Percentiles rank a stretch among this genome's conserved stretches.
Conservation (phyloP, 1,140 invertebrate species). For the Parasteatoda tepidariorum region DNA sequence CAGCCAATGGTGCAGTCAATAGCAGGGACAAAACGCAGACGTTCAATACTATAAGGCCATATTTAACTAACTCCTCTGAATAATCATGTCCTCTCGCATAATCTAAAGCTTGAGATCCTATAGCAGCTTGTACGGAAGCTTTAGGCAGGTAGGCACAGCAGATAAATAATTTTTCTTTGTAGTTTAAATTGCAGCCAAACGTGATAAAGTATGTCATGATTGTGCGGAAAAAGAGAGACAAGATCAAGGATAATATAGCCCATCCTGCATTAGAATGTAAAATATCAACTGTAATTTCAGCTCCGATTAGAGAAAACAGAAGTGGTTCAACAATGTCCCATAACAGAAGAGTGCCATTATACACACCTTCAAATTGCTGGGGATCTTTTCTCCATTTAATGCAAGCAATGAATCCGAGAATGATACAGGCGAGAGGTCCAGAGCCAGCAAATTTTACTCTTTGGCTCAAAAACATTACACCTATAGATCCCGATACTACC, state of each 20-base stretch:
- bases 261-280: neutral
- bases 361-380: neutral
- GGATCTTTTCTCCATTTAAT: neutral
- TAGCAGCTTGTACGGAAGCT: conserved; percentile 18
- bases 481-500: conserved; percentile 79
- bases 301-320: conserved; percentile 14
- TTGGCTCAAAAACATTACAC: conserved; percentile 86
- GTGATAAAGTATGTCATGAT: neutral
- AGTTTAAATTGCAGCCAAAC: conserved; percentile 3
- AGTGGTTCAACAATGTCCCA: conserved; percentile 8
- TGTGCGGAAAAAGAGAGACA: neutral
- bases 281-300: neutral
- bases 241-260: neutral
- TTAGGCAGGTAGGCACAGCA: conserved; percentile 1
- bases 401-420: neutral
- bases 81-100: neutral
- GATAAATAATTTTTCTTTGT: conserved; percentile 15
- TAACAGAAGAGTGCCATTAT: neutral
- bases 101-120: conserved; percentile 28
- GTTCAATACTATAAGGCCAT: conserved; percentile 14
- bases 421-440: conserved; percentile 80
- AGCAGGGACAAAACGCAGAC: neutral
- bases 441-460: conserved; percentile 81
- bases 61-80: neutral
- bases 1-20: conserved; percentile 2